Conservation (phyloP, 2,888 invertebrate species). For the Brenthis daphne region DNA sequence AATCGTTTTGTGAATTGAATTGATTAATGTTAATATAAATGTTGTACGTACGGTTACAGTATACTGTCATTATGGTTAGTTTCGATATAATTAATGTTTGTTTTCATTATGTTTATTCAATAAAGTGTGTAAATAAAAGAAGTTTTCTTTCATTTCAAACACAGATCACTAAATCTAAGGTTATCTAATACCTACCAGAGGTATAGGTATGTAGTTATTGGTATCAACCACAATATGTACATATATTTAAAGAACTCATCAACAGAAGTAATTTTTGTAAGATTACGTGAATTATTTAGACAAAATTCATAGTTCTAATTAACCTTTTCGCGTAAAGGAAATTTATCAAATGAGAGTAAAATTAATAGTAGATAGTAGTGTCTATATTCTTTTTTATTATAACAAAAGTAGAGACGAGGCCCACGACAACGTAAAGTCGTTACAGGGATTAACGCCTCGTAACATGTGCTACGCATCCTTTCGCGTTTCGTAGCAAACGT, state of each 20-base stretch:
- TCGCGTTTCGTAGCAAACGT: slow-evolving; percentile 2
- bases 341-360: too few species aligned
- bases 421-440: neutral
- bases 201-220: too few species aligned
- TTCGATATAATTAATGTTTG: slow-evolving; percentile 76
- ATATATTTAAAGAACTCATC: too few species aligned
- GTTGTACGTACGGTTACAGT: slow-evolving; percentile 79
- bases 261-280: too few species aligned
- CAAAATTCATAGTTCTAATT: too few species aligned
- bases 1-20: slow-evolving; percentile 76
- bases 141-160: slow-evolving; percentile 40
- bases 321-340: too few species aligned
- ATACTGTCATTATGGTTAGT: slow-evolving; percentile 74
- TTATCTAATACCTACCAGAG: neutral
- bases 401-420: too few species aligned
- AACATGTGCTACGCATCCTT: neutral
- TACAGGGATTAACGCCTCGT: too few species aligned
- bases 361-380: too few species aligned
- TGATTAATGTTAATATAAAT: slow-evolving; percentile 77
- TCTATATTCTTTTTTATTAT: too few species aligned
- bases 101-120: slow-evolving; percentile 81
- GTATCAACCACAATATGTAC: too few species aligned
- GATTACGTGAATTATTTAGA: too few species aligned
- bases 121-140: slow-evolving; percentile 81
- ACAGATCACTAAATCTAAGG: neutral